phyloP scores from a whole-genome alignment of 2,797 vertebrate genomes.

The Uromys caudimaculatus region DNA sequence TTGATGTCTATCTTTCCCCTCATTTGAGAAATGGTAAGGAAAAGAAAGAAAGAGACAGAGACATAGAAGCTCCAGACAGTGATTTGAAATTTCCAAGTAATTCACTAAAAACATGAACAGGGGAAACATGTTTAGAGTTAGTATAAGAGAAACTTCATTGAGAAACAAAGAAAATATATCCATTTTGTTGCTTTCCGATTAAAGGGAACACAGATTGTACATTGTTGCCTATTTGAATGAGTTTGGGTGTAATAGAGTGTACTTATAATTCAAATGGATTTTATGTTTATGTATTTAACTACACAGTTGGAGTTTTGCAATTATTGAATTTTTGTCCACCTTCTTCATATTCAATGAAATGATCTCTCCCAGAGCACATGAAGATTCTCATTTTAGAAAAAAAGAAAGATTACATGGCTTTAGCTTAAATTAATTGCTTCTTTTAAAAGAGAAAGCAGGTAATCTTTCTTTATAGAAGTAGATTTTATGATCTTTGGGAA shows the following conservation, averaged over 20 bases:
- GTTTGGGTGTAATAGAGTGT: background rate
- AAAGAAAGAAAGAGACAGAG: background rate
- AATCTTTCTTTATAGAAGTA: background rate
- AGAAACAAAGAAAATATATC: background rate
- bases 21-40: background rate
- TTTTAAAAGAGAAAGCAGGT: background rate
- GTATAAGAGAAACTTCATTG: background rate
- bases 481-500: constrained; percentile 34
- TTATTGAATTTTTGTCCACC: constrained; percentile 22
- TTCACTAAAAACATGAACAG: background rate
- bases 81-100: background rate
- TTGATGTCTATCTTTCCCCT: background rate
- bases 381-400: background rate
- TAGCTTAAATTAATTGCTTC: constrained; percentile 26
- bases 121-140: background rate
- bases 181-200: background rate
- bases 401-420: background rate
- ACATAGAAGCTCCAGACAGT: background rate
- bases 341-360: background rate
- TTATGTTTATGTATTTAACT: background rate
- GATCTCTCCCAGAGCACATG: background rate
- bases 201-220: background rate
- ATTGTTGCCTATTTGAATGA: background rate
- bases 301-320: background rate
- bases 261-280: background rate